These are phyloP conservation scores for Spinus olivaceus DNA, from an alignment of 2,797 vertebrate species.

Conservation along the genomic window DNA sequence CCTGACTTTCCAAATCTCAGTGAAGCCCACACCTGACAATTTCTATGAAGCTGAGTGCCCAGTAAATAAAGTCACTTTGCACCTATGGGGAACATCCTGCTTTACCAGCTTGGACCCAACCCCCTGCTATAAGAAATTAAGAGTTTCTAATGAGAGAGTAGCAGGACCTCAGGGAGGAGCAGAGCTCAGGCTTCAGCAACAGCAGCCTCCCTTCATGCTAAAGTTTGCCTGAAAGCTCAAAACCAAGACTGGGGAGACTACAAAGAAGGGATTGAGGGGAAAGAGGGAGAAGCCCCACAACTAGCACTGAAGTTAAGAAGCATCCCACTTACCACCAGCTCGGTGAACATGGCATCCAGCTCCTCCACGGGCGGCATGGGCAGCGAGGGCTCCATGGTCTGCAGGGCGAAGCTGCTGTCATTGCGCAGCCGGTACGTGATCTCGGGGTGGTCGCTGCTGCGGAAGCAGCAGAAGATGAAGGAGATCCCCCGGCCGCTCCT, in stretches of 20 bases:
- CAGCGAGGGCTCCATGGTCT: constrained; percentile 82
- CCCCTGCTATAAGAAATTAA: background rate
- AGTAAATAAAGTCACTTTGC: background rate
- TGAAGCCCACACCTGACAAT: background rate
- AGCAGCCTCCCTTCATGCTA: background rate
- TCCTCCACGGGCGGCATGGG: constrained; percentile 87
- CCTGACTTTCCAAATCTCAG: background rate
- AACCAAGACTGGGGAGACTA: background rate
- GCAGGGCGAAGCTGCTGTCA: constrained; percentile 85
- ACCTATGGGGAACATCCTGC: background rate
- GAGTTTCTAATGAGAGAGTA: background rate
- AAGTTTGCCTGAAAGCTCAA: background rate
- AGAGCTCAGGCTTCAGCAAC: background rate
- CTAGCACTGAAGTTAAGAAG: background rate
- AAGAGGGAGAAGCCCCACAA: background rate
- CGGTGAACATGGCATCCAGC: constrained; percentile 88
- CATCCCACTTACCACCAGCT: constrained; percentile 86
- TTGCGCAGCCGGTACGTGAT: constrained; percentile 88
- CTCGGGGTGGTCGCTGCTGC: constrained; percentile 85
- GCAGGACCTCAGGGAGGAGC: background rate
- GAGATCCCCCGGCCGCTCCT: constrained; percentile 82
- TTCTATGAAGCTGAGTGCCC: background rate
- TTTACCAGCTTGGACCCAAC: background rate
- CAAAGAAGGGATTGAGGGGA: rapidly evolving
- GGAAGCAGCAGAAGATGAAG: constrained; percentile 91